Conservation (phyloP, 2,797 vertebrate species). For the Pseudochromis fuscus region DNA sequence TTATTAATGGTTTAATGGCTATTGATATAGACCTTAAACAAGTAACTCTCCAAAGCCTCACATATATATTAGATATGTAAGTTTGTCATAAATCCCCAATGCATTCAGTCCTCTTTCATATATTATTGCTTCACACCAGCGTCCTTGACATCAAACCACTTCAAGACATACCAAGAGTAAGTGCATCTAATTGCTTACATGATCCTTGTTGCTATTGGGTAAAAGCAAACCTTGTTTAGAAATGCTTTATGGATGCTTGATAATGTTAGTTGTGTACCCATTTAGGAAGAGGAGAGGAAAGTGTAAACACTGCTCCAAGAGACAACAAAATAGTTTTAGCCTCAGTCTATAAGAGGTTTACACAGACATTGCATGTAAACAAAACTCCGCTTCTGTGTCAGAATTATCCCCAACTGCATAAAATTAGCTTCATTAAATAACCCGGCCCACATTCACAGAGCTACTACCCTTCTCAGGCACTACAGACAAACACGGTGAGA, state of each 20-base stretch:
- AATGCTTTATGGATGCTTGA: not conserved
- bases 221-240: not conserved
- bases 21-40: no score
- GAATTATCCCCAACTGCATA: not conserved
- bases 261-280: not conserved
- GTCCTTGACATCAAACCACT: not conserved
- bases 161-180: no score
- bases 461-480: not conserved
- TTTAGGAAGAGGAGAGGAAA: not conserved
- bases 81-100: not conserved
- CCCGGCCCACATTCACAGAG: not conserved
- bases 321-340: not conserved
- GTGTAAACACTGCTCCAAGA: not conserved
- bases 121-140: not conserved
- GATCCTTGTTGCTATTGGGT: no score
- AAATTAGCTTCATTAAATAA: slow-evolving; percentile 12
- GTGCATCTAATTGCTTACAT: not conserved
- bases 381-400: not conserved
- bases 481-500: slow-evolving; percentile 3
- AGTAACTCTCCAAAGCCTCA: no score
- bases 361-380: slow-evolving; percentile 13
- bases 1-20: no score
- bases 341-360: not conserved
- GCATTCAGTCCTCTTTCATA: not conserved
- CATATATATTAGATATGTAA: no score